phyloP scores from a whole-genome alignment of 2,888 invertebrate species.

The Polydrusus tereticollis region DNA sequence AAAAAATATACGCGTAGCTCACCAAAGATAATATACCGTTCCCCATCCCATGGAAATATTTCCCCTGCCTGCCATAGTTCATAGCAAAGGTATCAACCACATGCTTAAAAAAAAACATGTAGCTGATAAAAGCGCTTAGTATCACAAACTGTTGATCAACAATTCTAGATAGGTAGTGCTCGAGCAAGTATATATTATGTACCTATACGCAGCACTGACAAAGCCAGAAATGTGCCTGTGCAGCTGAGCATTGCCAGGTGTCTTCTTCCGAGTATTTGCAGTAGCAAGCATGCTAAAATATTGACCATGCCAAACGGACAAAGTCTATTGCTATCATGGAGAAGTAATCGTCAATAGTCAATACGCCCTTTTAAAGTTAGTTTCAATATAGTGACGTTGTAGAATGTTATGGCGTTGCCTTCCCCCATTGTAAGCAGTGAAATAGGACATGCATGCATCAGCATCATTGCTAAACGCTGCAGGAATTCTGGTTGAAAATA shows the following conservation, averaged over 20 bases:
- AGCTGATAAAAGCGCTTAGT: not conserved
- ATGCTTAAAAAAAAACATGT: constrained; percentile 74
- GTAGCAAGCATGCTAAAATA: constrained; percentile 74
- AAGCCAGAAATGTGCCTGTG: constrained; percentile 72
- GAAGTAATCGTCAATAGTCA: constrained; percentile 75
- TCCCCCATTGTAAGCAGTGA: too few relatives aligned
- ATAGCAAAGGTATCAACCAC: constrained; percentile 71
- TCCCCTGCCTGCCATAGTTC: constrained; percentile 84
- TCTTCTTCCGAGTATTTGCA: constrained; percentile 74
- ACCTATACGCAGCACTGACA: constrained; percentile 63
- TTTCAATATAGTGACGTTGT: constrained; percentile 76
- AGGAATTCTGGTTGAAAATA: constrained; percentile 64
- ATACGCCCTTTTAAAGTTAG: constrained; percentile 73
- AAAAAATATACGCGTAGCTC: constrained; percentile 74
- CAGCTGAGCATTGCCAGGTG: constrained; percentile 76
- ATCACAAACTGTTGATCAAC: not conserved
- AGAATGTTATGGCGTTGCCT: constrained; percentile 79
- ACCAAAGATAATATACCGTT: constrained; percentile 76
- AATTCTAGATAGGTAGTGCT: not conserved
- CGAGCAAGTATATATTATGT: constrained; percentile 44
- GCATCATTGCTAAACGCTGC: constrained; percentile 74
- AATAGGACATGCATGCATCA: too few relatives aligned
- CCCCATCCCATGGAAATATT: constrained; percentile 77
- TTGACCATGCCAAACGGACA: constrained; percentile 74
- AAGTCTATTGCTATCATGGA: constrained; percentile 76